phyloP scores from a whole-genome alignment of 2,888 invertebrate species.

The Rapana venosa region DNA sequence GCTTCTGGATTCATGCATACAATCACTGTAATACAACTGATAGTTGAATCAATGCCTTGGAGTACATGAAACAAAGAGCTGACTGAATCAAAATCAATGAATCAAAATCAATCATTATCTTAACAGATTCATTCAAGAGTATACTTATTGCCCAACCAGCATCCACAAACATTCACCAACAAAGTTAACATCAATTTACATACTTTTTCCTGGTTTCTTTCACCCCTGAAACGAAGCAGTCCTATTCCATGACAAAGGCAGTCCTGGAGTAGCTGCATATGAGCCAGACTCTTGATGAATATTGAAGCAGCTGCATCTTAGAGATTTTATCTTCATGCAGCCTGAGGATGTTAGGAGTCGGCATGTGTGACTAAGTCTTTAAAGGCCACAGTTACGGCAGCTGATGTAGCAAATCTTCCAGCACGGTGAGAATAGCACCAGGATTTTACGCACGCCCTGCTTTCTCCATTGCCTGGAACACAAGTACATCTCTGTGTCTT shows the following conservation, averaged over 20 bases:
- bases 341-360: neutral
- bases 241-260: neutral
- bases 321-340: neutral
- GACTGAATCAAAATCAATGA: neutral
- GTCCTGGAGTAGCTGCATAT: neutral
- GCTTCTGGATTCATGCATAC: too few relatives aligned
- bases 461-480: conserved; percentile 43
- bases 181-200: neutral
- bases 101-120: neutral
- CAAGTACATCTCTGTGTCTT: too few relatives aligned
- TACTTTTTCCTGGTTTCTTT: neutral
- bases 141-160: neutral
- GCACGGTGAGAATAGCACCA: neutral
- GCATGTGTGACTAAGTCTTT: neutral
- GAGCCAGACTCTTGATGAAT: neutral
- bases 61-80: too few relatives aligned
- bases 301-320: neutral
- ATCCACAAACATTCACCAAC: neutral
- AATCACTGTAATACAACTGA: too few relatives aligned
- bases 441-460: conserved; percentile 18
- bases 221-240: neutral
- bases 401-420: neutral
- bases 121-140: neutral
- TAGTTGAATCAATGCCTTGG: too few relatives aligned
- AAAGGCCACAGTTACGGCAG: neutral